Conservation (phyloP, 2,888 invertebrate species). For the Drosophila rubida region DNA sequence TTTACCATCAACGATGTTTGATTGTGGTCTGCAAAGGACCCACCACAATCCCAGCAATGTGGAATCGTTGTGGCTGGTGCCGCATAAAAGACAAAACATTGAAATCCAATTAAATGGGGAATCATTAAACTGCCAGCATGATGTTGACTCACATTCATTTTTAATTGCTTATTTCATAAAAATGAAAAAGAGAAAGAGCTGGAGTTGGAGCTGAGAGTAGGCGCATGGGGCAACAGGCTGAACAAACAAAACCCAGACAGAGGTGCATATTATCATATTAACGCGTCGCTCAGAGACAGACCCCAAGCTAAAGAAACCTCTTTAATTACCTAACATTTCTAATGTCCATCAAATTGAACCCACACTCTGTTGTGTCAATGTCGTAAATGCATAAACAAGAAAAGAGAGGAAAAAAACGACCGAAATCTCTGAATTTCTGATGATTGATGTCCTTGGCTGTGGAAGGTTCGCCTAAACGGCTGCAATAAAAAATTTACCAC, state of each 20-base stretch:
- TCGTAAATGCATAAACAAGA: conserved; percentile 43
- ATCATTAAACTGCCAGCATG: conserved; percentile 77
- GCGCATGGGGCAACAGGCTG: conserved; percentile 41
- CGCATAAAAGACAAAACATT: conserved; percentile 68
- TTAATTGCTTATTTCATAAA: conserved; percentile 80
- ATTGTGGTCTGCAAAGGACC: conserved; percentile 56
- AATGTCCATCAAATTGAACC: conserved; percentile 49
- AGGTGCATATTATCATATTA: conserved; percentile 78
- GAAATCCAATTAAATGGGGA: conserved; percentile 76
- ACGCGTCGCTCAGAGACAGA: conserved; percentile 60
- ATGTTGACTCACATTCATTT: conserved; percentile 68
- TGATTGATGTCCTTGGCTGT: conserved; percentile 77
- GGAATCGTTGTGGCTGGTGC: conserved; percentile 7
- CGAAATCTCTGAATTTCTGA: conserved; percentile 57
- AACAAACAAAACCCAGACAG: conserved; percentile 29
- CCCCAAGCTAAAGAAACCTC: conserved; percentile 17
- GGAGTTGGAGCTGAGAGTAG: conserved; percentile 1
- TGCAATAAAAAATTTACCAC: conserved; percentile 79
- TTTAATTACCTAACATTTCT: conserved; percentile 36
- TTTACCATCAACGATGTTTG: conserved; percentile 59
- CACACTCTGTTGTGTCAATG: conserved; percentile 50
- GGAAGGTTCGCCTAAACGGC: conserved; percentile 76
- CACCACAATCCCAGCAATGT: conserved; percentile 48
- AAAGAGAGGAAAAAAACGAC: not conserved
- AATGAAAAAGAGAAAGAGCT: conserved; percentile 21